phyloP scores from a whole-genome alignment of 37 sponge, comb jelly and placozoan genomes.

The Cladorhizidae sp. region DNA sequence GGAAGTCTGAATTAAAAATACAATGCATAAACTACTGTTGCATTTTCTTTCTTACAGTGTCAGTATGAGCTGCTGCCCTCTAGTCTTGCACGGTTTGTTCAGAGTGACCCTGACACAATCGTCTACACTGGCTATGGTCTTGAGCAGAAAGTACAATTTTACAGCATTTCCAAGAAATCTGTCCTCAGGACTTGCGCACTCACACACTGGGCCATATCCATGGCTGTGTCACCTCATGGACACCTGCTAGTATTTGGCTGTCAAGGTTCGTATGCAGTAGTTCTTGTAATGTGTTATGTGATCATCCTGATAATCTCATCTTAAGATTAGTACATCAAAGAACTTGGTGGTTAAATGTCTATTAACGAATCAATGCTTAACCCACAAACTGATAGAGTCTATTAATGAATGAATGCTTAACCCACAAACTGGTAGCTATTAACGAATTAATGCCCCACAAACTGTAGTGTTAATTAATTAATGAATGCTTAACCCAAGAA shows the following conservation, averaged over 20 bases:
- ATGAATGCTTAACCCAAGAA: too few relatives aligned
- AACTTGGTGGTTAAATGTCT: too few relatives aligned
- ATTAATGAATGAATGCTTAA: too few relatives aligned
- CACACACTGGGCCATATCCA: slow-evolving; percentile 73
- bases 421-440: too few relatives aligned
- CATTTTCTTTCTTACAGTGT: slow-evolving; percentile 24
- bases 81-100: slow-evolving; percentile 77
- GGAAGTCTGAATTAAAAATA: too few relatives aligned
- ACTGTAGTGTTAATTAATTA: too few relatives aligned
- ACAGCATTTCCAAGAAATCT: slow-evolving; percentile 65
- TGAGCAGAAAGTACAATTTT: slow-evolving; percentile 58
- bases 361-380: too few relatives aligned
- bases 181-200: slow-evolving; percentile 59
- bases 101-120: slow-evolving; percentile 65
- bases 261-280: slow-evolving; percentile 32
- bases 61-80: slow-evolving; percentile 66
- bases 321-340: too few relatives aligned
- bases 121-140: slow-evolving; percentile 75
- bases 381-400: too few relatives aligned
- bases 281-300: background rate
- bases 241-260: slow-evolving; percentile 82
- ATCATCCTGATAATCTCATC: too few relatives aligned
- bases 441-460: too few relatives aligned
- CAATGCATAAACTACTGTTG: too few relatives aligned
- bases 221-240: slow-evolving; percentile 72